A percentile compares a stretch with the other conserved stretches of the same genome.
phyloP scores from a whole-genome alignment of 2,888 invertebrate genomes.

The Caenorhabditis sulstoni region DNA sequence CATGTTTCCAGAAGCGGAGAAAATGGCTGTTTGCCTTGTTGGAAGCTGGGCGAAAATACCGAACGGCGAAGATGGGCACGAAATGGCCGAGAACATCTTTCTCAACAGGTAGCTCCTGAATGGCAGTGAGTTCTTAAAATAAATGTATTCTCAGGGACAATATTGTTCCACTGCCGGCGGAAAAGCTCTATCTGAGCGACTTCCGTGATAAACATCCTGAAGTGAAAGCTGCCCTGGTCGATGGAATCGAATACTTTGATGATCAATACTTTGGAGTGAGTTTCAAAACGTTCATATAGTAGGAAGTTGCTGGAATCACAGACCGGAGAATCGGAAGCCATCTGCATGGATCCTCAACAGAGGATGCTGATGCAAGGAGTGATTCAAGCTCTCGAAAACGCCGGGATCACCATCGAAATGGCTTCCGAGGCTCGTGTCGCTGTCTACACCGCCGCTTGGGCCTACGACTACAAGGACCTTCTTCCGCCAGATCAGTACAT shows the following conservation, averaged over 20 bases:
- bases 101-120: conserved; percentile 32
- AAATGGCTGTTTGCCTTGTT: conserved; percentile 54
- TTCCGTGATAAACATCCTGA: conserved; percentile 63
- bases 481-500: conserved; percentile 68
- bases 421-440: conserved; percentile 53
- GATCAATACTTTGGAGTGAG: conserved; percentile 68
- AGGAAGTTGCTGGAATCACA: conserved; percentile 24
- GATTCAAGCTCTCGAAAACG: conserved; percentile 64
- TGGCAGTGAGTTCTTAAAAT: not conserved
- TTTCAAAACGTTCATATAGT: not conserved
- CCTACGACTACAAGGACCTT: conserved; percentile 65
- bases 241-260: conserved; percentile 65
- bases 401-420: conserved; percentile 63
- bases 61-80: conserved; percentile 55
- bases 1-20: conserved; percentile 28
- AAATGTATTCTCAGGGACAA: conserved; percentile 31
- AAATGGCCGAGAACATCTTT: conserved; percentile 60
- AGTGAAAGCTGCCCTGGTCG: conserved; percentile 64
- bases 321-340: conserved; percentile 65
- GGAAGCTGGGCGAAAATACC: conserved; percentile 62
- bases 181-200: conserved; percentile 46
- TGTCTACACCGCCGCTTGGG: conserved; percentile 66
- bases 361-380: conserved; percentile 66
- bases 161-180: conserved; percentile 44
- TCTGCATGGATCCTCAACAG: conserved; percentile 70